phyloP scores from a whole-genome alignment of 2,113 vertebrate species.

The Mormyrus iriodes region DNA sequence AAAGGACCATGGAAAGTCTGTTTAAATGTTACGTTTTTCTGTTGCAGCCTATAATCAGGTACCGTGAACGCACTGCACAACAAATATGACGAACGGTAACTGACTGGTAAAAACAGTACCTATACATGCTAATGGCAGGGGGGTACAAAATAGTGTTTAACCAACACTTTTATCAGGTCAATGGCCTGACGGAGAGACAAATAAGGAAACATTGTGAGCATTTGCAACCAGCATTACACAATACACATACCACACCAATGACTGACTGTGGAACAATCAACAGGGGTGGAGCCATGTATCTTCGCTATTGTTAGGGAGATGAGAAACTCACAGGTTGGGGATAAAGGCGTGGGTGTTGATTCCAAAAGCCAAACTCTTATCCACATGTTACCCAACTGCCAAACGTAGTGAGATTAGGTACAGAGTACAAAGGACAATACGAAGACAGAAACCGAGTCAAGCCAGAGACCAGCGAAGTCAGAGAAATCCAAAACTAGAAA shows the following conservation, averaged over 20 bases:
- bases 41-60: background rate
- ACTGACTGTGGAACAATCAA: background rate
- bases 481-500: background rate
- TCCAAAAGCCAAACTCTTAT: background rate
- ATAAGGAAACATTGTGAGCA: background rate
- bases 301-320: background rate
- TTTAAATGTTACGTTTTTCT: background rate
- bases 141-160: background rate
- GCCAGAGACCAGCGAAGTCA: background rate
- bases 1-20: background rate
- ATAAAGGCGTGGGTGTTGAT: background rate
- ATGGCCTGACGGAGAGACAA: background rate
- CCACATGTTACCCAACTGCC: background rate
- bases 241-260: background rate
- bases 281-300: background rate
- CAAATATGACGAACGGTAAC: background rate
- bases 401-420: background rate
- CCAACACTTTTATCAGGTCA: background rate
- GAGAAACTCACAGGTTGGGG: background rate
- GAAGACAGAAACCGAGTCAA: background rate
- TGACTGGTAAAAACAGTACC: background rate
- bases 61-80: background rate
- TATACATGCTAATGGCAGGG: background rate
- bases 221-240: background rate
- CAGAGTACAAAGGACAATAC: background rate